Evolutionary conservation across 2,797 vertebrate genomes (phyloP), one percentile per base, ranked within the genome.

Genomic region (Champsocephalus gunnari): DNA sequence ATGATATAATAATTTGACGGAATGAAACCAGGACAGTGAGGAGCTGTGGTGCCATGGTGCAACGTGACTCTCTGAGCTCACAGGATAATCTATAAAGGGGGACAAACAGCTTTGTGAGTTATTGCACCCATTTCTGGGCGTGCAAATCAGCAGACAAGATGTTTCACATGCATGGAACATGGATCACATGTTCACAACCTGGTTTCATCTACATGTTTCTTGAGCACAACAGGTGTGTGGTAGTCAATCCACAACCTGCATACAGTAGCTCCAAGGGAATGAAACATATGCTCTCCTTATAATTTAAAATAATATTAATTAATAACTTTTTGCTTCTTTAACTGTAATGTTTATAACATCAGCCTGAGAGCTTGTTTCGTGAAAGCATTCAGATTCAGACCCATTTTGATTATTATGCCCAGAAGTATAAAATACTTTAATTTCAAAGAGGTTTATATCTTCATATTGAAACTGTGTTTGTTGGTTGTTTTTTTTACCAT

Each of bases 21-120:
- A 94, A 90, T 92, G 86, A 88, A 94, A 93, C 90, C 85, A 92
- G 92, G 88, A 90, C 92, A 78, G 80, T 5, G 62, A 79, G 81
- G 77, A 84, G 80, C 80, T 75, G 71, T 56, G 81, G 87, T 81
- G 81, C 88, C 81, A 68, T 51, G 69, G 73, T 84, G 87, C 86
- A 89, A 91, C 75, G 80, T 92, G 89, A 93, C 87, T 90, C 61
- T 62, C 66, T 50, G 75, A 77, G 61, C 61, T 74, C 76, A 56
- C 62, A 76, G 59, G 73, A 76, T 77, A 64, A 57, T 75, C 71
- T 81, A 43, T 44, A 49, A 55, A 75, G 41, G 43, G 51, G 77
- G 50, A 41, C 50, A 49, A 61, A 58, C 48, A 50, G 55, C 49
- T 60, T 12, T 17, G 24, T 63, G 61, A 65, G 38, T 58, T 59